phyloP scores from a whole-genome alignment of 2,888 invertebrate genomes.

The Lycaena phlaeas region DNA sequence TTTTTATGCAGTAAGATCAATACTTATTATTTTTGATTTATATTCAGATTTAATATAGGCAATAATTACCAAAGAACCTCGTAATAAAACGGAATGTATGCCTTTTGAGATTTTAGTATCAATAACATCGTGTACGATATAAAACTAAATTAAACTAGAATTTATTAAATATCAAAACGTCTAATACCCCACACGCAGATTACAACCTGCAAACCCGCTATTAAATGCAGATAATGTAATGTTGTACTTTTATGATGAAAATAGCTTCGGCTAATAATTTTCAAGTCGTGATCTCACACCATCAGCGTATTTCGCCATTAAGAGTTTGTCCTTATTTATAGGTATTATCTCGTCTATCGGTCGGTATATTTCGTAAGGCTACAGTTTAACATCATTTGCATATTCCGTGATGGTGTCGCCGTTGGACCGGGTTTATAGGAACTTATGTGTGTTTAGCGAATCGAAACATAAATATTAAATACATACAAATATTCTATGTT shows the following conservation, averaged over 20 bases:
- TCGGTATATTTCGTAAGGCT: constrained; percentile 50
- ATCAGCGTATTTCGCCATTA: constrained; percentile 61
- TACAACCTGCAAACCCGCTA: constrained; percentile 14
- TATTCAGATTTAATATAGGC: no score
- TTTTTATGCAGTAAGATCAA: no score
- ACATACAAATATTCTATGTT: no score
- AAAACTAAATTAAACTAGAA: background rate
- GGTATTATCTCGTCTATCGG: constrained; percentile 59
- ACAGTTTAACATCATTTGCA: constrained; percentile 60
- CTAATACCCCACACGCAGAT: constrained; percentile 20
- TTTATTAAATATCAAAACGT: constrained; percentile 6
- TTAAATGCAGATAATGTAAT: constrained; percentile 18
- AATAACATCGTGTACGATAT: background rate
- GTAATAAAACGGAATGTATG: no score
- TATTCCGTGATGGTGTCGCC: constrained; percentile 49
- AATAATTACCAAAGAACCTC: no score
- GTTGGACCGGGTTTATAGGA: constrained; percentile 18
- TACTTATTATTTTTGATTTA: no score
- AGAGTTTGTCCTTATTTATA: constrained; percentile 64
- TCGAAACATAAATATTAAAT: constrained; percentile 13
- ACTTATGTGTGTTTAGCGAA: constrained; percentile 12
- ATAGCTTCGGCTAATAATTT: constrained; percentile 46
- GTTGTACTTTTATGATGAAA: constrained; percentile 39
- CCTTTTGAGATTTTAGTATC: background rate
- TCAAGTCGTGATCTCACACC: constrained; percentile 58